A percentile compares a stretch with the other conserved stretches of the same genome.
Evolutionary conservation across 2,797 vertebrate genomes (phyloP).

Genomic region (Gastrophryne carolinensis): DNA sequence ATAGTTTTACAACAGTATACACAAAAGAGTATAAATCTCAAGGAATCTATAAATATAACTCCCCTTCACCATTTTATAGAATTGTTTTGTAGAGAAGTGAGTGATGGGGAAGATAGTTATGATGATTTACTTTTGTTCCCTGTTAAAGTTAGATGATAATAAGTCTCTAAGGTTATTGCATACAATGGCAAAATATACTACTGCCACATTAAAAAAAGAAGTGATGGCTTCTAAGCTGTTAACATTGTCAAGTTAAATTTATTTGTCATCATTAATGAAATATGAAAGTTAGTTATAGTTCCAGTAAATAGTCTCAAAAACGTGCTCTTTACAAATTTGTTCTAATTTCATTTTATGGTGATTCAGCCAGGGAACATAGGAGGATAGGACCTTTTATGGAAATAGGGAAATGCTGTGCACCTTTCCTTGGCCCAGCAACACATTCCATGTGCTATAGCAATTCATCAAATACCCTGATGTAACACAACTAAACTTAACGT

Average conservation of each 20-base stretch:
- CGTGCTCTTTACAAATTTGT: constrained; percentile 24
- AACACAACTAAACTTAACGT: background rate
- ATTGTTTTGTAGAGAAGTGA: constrained; percentile 35
- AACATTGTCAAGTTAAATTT: background rate
- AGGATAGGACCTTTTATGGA: constrained; percentile 31
- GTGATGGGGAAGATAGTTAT: constrained; percentile 32
- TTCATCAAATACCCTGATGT: background rate
- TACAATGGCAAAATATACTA: background rate
- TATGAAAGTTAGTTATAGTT: constrained; percentile 6
- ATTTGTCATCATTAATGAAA: constrained; percentile 9
- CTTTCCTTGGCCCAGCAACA: background rate
- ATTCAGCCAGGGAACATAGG: constrained; percentile 23
- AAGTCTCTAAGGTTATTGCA: constrained; percentile 39
- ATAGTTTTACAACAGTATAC: constrained; percentile 65
- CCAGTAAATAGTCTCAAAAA: constrained; percentile 6
- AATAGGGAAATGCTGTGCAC: constrained; percentile 21
- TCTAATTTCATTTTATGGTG: constrained; percentile 27
- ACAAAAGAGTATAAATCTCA: constrained; percentile 62
- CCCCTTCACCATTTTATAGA: constrained; percentile 35
- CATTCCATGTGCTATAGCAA: background rate
- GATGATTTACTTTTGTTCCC: constrained; percentile 20
- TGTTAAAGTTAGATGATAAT: constrained; percentile 44
- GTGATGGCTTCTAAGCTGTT: constrained; percentile 27
- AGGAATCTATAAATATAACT: constrained; percentile 62
- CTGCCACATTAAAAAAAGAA: background rate